Base-by-base conservation (phyloP, 2,888 invertebrate genomes). In the Amblyjoppa fuscipennis region DNA sequence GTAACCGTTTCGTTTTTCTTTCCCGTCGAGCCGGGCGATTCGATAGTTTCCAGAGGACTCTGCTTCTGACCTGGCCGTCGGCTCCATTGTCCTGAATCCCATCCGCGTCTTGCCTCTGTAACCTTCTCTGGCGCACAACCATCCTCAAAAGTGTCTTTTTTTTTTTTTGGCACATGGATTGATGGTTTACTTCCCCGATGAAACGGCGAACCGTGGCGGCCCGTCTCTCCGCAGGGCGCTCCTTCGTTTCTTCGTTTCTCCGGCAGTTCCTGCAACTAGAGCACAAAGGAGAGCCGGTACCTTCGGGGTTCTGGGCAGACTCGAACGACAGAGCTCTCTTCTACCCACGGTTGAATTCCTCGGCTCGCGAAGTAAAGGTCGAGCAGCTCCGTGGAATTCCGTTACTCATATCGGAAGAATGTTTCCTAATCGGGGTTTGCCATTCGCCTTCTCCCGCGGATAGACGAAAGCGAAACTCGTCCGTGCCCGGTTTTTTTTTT, bases 1-100 rank as follows among this genome's bases (percentile, higher is more conserved):
- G 69, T 61, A 25, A 79, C 9, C 45, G 31, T 56, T 41, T 13
- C 20, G 31, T 66, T 66, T 68, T 41, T 28, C 2, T 4, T 64
- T 31, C 73, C 45, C 41, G 51, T 80, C 41, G 5, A 3, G 20
- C 11, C 34, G 13, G 59, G 78, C 20, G 38, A 16, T 51, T 73
- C 64, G 69, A 68, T 3, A 13, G 71, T 77, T 41, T 6, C 51
- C 41, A 41, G 68, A 16, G 61, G 25, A 34, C 1, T 20, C 16
- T 64, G 53, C 49, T 73, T 25, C 51, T 68, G 25, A 71, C 9
- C 41, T 61, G 76, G 80, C 71, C 80, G 74, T 82, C 76, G 85
- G 64, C 74, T 85, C 74, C 56, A 90, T 90, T 71, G 77, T 82
- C 45, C 79, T 34, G 66, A 31, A 51, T 71, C 56, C 79, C 49